phyloP scores from a whole-genome alignment of 2,888 invertebrate genomes.

The Leistus spinibarbis region DNA sequence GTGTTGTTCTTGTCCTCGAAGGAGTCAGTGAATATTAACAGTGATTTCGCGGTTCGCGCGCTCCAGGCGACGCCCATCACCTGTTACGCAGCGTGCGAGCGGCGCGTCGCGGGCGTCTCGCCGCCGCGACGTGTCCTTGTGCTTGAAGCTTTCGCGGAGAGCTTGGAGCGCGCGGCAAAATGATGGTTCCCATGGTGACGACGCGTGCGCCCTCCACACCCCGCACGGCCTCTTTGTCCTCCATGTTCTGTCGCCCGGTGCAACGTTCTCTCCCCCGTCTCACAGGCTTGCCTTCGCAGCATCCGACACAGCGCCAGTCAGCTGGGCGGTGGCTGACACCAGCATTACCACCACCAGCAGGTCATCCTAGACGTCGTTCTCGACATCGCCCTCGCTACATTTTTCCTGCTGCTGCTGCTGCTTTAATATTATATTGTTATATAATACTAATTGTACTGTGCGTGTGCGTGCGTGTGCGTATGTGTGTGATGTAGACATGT shows the following conservation, averaged over 20 bases:
- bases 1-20: too few relatives aligned
- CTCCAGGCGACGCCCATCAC: slow-evolving; percentile 17
- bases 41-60: not conserved
- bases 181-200: slow-evolving; percentile 53
- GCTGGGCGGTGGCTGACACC: slow-evolving; percentile 61
- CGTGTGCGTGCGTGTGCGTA: not conserved
- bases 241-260: not conserved
- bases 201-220: slow-evolving; percentile 52
- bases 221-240: slow-evolving; percentile 20
- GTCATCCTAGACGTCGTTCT: not conserved
- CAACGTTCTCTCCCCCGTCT: slow-evolving; percentile 10
- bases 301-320: slow-evolving; percentile 47
- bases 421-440: too few relatives aligned
- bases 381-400: too few relatives aligned
- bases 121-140: slow-evolving; percentile 5
- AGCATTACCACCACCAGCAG: slow-evolving; percentile 42
- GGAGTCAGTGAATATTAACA: too few relatives aligned
- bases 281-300: slow-evolving; percentile 34
- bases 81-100: slow-evolving; percentile 16
- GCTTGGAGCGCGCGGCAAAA: slow-evolving; percentile 13
- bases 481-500: not conserved
- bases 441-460: too few relatives aligned
- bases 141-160: too few relatives aligned
- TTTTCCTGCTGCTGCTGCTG: too few relatives aligned
- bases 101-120: slow-evolving; percentile 7